Evolutionary conservation across 23 tunicate species (phyloP), one percentile per base, ranked within the genome.

Genomic region (Ascidia mentula): DNA sequence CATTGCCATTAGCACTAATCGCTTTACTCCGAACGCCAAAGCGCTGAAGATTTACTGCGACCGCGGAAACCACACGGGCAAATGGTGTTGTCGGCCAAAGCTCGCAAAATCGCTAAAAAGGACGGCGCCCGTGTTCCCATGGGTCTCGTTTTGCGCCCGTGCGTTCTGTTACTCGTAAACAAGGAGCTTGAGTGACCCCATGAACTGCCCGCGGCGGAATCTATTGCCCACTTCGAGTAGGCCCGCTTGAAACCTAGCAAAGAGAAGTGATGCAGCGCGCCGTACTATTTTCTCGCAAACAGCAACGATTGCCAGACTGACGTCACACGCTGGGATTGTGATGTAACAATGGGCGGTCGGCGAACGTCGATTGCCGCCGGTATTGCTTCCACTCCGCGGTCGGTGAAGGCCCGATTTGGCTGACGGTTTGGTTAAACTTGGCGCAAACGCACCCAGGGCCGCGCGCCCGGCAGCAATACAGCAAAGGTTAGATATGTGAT

Each of bases 311-410:
- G 65, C 65, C 65, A 53, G 24, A 53, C 22, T 53, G 65, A 53
- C 65, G 65, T 53, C 65, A 53, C 65, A 53, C 65, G 65, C 65
- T 53, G 22, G 65, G 22, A 53, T 53, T 53, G 65, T 53, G 65
- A 53, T 28, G 65, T 28, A 53, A 53, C 28, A 53, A 20, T 53
- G 65, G 65, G 12, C 65, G 13, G n/a, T n/a, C n/a, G n/a, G 28
- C 4, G 65, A 28, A 53, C 28, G 28, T 53, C 65, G 65, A 53
- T 53, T 53, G 65, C 65, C 65, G 65, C 65, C 65, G 65, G 65
- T 53, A 53, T 53, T 53, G 65, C 65, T 53, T 53, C 65, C 65
- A 53, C 65, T 28, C 65, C 22, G 13, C 65, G 65, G 22, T 53
- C 65, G 65, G 13, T 1, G 12, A 53, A 9, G 65, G 65, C 65